Base-by-base conservation (phyloP, 1,140 invertebrate genomes). In the Periplaneta americana region DNA sequence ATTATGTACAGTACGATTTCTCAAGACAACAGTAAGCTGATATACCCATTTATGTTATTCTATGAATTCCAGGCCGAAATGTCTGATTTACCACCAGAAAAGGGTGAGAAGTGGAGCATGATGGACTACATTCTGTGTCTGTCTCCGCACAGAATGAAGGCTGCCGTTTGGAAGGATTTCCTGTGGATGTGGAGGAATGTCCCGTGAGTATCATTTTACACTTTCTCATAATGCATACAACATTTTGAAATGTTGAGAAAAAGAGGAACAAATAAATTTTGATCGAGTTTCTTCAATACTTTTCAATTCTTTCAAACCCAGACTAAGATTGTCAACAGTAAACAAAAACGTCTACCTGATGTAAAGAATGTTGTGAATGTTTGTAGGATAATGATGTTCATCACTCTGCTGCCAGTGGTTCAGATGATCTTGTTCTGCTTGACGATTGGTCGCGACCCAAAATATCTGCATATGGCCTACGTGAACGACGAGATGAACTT, bases 351-450 rank as follows among this genome's bases (percentile, higher is more conserved):
- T 17, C 78, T 48, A 3, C 4, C 5, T 34, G 28, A 18, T 18
- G 2, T n/a, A 34, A 76, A 18, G 13, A 34, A 13, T 33, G 13
- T 76, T 33, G 2, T 1, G 35, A 33, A 33, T 32, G 75, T 35
- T 88, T 89, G 36, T 86, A 96, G 95, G 11, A 92, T 97, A 57
- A 94, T 98, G 91, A 86, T 95, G 34, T 98, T 99, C 88, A 96
- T 98, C 84, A 95, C 98, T 82, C 94, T 96, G 34, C 89, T 99
- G 76, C 98, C 98, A 0, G 93, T 97, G 1, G 93, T 96, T 80
- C 97, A 99, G 91, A 97, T 98, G 82, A 91, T 98, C 34, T 89
- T 99, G 10, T 99, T 99, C 90, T 99, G 98, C 88, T 86, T 98
- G 76, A 96, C 97, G 33, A 98, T 99, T 83, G 98, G 98, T 22